Conservation (phyloP, 1,140 invertebrate genomes). For the Euschistus heros region DNA sequence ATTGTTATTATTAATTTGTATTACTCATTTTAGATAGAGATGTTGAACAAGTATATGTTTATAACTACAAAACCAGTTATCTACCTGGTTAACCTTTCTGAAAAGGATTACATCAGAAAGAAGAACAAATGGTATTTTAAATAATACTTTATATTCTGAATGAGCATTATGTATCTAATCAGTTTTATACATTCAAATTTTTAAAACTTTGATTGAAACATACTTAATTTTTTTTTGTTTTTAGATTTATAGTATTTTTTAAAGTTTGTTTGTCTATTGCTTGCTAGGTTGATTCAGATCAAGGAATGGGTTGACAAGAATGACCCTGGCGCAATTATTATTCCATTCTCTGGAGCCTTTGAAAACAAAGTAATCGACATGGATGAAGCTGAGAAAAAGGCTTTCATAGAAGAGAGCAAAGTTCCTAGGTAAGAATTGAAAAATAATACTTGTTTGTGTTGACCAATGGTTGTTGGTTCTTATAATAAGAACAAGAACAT, state of each 20-base stretch:
- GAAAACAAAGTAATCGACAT: slow-evolving; percentile 84
- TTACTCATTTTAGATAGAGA: slow-evolving; percentile 71
- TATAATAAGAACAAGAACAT: too few species aligned
- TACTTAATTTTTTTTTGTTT: too few species aligned
- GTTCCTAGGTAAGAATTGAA: slow-evolving; percentile 59
- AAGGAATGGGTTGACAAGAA: slow-evolving; percentile 99
- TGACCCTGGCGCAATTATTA: slow-evolving; percentile 84
- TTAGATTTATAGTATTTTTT: background rate
- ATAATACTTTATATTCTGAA: too few species aligned
- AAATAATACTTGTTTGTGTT: too few species aligned
- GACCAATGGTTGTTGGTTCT: too few species aligned
- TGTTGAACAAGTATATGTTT: slow-evolving; percentile 93
- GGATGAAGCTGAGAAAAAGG: slow-evolving; percentile 49
- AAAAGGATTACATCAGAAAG: slow-evolving; percentile 97
- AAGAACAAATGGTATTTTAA: slow-evolving; percentile 89
- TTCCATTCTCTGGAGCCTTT: slow-evolving; percentile 90
- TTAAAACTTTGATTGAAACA: too few species aligned
- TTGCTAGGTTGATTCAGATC: slow-evolving; percentile 82
- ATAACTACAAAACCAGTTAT: slow-evolving; percentile 97
- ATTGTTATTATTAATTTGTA: slow-evolving; percentile 17
- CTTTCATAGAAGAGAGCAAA: slow-evolving; percentile 68
- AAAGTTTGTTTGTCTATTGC: background rate
- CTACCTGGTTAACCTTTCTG: slow-evolving; percentile 94
- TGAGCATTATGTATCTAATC: too few species aligned
- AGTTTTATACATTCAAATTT: too few species aligned